Evolutionary conservation across 2,888 invertebrate species (phyloP).

Genomic region (Eudasyphora cyanicolor): DNA sequence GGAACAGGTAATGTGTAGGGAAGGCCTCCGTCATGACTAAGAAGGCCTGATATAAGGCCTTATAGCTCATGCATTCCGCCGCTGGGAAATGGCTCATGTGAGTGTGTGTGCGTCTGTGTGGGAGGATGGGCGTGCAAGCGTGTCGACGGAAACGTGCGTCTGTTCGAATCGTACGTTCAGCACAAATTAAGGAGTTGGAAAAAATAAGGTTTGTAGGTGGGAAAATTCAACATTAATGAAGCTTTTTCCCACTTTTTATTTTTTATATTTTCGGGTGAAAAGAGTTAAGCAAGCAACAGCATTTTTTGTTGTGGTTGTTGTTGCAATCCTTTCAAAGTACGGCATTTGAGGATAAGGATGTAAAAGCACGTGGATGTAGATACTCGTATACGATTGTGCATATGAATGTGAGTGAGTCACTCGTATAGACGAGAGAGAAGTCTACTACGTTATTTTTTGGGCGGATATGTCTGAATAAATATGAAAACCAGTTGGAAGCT

Average conservation of each 20-base stretch:
- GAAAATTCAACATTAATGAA: conserved; percentile 53
- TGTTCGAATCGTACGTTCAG: conserved; percentile 17
- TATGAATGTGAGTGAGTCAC: background rate
- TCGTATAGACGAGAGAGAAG: too few relatives aligned
- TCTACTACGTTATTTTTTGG: background rate
- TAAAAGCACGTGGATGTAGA: background rate
- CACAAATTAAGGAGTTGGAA: conserved; percentile 54
- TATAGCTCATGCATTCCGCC: too few relatives aligned
- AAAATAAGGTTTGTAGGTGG: conserved; percentile 63
- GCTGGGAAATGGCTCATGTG: conserved; percentile 1
- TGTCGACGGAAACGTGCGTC: conserved; percentile 4
- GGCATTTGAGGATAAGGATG: background rate
- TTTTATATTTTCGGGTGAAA: conserved; percentile 41
- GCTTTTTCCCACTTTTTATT: conserved; percentile 42
- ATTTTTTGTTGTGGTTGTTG: conserved; percentile 15
- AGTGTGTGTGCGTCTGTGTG: conserved; percentile 32
- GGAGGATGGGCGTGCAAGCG: conserved; percentile 5
- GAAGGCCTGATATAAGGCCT: too few relatives aligned
- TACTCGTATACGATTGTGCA: background rate
- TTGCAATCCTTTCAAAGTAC: background rate
- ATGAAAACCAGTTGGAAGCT: background rate
- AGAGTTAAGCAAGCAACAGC: conserved; percentile 44
- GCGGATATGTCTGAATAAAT: background rate
- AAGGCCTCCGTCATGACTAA: too few relatives aligned
- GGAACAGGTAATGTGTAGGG: too few relatives aligned